Evolutionary conservation across 1,140 invertebrate genomes (phyloP), one percentile per base, ranked within the genome.

Genomic region (Drosophila melanica): DNA sequence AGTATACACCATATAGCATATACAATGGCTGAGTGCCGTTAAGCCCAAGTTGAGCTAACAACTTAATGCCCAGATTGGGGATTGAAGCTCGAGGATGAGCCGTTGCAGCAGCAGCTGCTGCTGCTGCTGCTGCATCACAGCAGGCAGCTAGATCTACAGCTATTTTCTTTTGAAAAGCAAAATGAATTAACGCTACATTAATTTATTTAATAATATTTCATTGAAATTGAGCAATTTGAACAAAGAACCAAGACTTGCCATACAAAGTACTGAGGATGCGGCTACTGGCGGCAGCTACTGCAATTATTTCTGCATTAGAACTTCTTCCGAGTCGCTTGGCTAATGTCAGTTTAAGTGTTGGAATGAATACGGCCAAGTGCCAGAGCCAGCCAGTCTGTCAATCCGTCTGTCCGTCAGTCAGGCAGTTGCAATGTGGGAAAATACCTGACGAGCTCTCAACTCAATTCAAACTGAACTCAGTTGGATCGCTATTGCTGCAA

Each of bases 141-240:
- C 69, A 59, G 69, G 62, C 39, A 42, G 33, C 69, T 53, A 68
- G 44, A 73, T 62, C 63, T 74, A 74, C 69, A 65, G 64, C 65
- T 66, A 73, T 73, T 85, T 84, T 77, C 73, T 68, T 72, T 72
- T 50, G 77, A 73, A 51, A 71, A 60, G 79, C 69, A 87, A 86
- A 86, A 80, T 79, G 71, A 86, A 86, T 86, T 87, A 86, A 82
- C 77, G 81, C 81, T 79, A 86, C 82, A 78, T 87, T 86, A 87
- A 86, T 87, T 87, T 87, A 81, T 82, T 86, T 86, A 86, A 86
- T 87, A 85, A 86, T 87, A 87, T 86, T 86, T 86, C 79, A 87
- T 87, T 79, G 82, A 76, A 81, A 86, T 86, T 86, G 81, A 86
- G 81, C 82, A 86, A 86, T 86, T 78, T 76, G 58, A 72, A 35